A percentile compares a stretch with the other conserved stretches of the same genome.
Conservation (phyloP, 2,113 vertebrate species). For the Dascyllus trimaculatus region DNA sequence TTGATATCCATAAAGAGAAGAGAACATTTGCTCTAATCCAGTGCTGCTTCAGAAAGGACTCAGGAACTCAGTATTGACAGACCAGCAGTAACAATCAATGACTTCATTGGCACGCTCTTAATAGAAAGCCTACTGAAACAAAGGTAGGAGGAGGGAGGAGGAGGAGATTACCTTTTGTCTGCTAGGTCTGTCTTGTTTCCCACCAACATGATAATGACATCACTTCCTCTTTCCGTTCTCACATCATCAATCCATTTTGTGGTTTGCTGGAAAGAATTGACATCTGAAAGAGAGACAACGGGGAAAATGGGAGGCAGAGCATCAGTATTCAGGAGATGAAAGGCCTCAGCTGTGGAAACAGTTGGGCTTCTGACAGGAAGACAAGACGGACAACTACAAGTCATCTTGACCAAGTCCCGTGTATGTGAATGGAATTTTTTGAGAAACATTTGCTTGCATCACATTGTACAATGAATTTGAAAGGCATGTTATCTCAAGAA, state of each 20-base stretch:
- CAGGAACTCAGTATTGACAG: constrained; percentile 37
- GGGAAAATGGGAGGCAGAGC: neutral
- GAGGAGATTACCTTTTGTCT: constrained; percentile 92
- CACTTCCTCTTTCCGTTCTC: constrained; percentile 97
- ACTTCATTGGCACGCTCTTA: constrained; percentile 51
- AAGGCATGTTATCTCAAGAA: too few species aligned
- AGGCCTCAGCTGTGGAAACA: constrained; percentile 10
- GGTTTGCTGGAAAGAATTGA: constrained; percentile 99
- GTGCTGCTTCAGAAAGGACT: constrained; percentile 11
- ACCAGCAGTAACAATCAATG: constrained; percentile 54
- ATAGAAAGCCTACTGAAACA: constrained; percentile 15
- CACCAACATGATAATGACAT: constrained; percentile 99
- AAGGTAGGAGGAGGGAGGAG: constrained; percentile 6
- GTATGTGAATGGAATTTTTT: too few species aligned
- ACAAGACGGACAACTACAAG: neutral
- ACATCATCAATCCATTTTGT: constrained; percentile 99
- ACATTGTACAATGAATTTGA: too few species aligned
- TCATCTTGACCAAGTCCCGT: neutral
- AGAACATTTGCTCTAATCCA: constrained; percentile 7
- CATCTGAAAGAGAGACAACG: constrained; percentile 83
- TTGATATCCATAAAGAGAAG: constrained; percentile 10
- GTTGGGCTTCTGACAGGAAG: neutral
- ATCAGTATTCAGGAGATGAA: constrained; percentile 23
- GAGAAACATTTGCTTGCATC: too few species aligned
- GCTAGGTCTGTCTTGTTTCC: constrained; percentile 99